Base-by-base conservation (phyloP, 2,113 vertebrate species). In the Speoplatyrhinus poulsoni region DNA sequence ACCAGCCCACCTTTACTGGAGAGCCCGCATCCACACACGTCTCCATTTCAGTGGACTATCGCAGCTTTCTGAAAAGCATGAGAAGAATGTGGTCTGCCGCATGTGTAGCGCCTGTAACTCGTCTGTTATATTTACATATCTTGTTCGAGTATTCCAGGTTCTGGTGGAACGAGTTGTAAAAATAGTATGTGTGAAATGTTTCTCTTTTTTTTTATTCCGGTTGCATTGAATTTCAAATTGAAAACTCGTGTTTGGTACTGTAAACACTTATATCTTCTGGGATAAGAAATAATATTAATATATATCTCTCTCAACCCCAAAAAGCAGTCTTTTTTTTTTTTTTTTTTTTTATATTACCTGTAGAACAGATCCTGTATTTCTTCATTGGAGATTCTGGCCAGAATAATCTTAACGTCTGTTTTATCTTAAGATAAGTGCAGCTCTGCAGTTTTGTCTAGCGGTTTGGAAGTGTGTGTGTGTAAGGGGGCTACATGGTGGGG, bases 11-110 rank as follows among this genome's bases (percentile, higher is more conserved):
- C 76, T 64, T 65, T 47, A 17, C 33, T 41, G 62, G 54, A 75
- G 66, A 66, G 75, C 70, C 67, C 72, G 67, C 76, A 84, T 72
- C 75, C 76, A 76, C 72, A 64, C 66, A 79, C 62, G 53, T 81
- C 83, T 79, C 72, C 58, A 88, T 82, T 87, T 60, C 69, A 49
- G 74, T 70, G 56, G 69, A 65, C 66, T 79, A 76, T 83, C 67
- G 17, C 83, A 75, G 64, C 65, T 66, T 73, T 81, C 69, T 75
- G 76, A 74, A 75, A 73, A 76, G 67, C 17, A 52, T 19, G 58
- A 49, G 53, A 75, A 62, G 55, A 75, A 82, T 81, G 57, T 83
- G 67, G 85, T 85, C 69, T 61, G 64, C 66, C 64, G 75, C 72
- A 70, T 69, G 57, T 57, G 36, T 69, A 62, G 73, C 55, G 60